Conservation (phyloP, 2,888 invertebrate genomes). For the Lasius platythorax region DNA sequence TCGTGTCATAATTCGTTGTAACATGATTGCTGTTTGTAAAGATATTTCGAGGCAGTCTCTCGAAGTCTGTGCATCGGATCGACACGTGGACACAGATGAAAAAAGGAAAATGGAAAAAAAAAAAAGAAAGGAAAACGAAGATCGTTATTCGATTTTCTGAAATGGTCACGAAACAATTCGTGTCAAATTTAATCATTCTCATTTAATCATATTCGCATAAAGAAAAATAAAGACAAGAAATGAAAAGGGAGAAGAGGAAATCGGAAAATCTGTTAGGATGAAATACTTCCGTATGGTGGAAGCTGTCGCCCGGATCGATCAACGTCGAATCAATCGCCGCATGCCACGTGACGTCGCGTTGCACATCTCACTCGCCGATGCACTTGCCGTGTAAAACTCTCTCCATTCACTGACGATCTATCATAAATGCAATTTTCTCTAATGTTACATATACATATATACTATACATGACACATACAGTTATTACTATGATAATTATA, state of each 20-base stretch:
- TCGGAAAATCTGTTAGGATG: neutral
- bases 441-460: slow-evolving; percentile 36
- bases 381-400: slow-evolving; percentile 43
- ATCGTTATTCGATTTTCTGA: neutral
- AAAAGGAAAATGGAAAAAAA: neutral
- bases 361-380: slow-evolving; percentile 53
- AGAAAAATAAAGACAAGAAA: neutral
- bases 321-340: slow-evolving; percentile 12
- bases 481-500: slow-evolving; percentile 69
- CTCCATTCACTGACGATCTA: slow-evolving; percentile 51
- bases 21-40: neutral
- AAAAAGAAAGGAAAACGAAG: neutral
- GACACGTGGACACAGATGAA: neutral
- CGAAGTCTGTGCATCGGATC: neutral
- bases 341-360: slow-evolving; percentile 14
- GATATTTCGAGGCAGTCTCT: neutral
- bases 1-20: neutral
- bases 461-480: slow-evolving; percentile 60
- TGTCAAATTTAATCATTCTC: neutral
- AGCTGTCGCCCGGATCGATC: neutral
- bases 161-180: neutral
- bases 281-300: neutral
- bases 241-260: neutral
- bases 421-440: slow-evolving; percentile 58
- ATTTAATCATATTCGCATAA: neutral